Evolutionary conservation across 2,113 vertebrate genomes (phyloP).

Genomic region (Sakesphorus luctuosus): DNA sequence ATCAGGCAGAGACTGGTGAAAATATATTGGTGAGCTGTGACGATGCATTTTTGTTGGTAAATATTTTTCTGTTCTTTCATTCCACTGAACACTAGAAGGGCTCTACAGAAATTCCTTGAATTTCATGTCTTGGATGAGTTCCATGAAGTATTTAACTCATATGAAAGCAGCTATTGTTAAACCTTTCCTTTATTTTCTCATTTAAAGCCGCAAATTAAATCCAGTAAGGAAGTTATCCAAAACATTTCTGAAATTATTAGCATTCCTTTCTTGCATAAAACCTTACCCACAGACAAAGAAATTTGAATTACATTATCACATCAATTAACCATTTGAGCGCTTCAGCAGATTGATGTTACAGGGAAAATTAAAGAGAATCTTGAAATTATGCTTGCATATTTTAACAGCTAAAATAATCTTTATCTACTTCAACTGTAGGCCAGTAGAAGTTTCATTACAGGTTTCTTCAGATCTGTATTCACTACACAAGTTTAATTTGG

Average conservation of each 20-base stretch:
- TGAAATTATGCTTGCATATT: not conserved
- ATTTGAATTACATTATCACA: not conserved
- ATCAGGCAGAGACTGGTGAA: not conserved
- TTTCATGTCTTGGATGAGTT: not conserved
- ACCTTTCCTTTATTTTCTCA: not conserved
- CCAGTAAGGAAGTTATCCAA: constrained; percentile 3
- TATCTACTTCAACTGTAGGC: not conserved
- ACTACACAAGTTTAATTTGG: not conserved
- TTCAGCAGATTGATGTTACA: not conserved
- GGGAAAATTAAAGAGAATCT: not conserved
- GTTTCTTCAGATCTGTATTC: not conserved
- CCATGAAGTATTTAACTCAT: not conserved
- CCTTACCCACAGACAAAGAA: not conserved
- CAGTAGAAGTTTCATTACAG: not conserved
- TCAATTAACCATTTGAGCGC: not conserved
- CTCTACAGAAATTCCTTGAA: constrained; percentile 33
- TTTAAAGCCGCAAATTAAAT: constrained; percentile 6
- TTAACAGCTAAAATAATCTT: not conserved
- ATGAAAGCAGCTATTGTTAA: constrained; percentile 51
- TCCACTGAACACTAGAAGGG: not conserved
- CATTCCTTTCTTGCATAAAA: constrained; percentile 1
- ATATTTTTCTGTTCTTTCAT: not conserved
- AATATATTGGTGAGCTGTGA: not conserved
- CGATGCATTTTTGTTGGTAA: constrained; percentile 2
- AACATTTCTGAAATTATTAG: constrained; percentile 29